Percentiles rank a stretch among this genome's conserved stretches.
These are phyloP conservation scores for Nemapogon koenigi DNA, from an alignment of 2,888 invertebrate species.

Conservation along the genomic window DNA sequence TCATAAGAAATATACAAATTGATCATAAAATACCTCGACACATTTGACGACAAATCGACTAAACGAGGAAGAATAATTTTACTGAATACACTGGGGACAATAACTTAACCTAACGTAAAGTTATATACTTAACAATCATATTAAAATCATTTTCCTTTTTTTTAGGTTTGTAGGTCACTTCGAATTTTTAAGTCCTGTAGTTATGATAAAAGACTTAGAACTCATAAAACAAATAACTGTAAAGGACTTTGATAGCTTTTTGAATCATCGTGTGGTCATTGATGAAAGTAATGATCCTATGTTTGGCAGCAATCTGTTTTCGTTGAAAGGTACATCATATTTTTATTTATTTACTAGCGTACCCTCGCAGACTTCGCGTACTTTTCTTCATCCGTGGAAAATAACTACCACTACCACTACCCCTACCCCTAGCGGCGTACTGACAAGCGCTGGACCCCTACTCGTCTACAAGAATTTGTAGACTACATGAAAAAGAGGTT, in stretches of 20 bases:
- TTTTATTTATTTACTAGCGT: no score
- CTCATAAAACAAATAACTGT: constrained; percentile 44
- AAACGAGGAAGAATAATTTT: no score
- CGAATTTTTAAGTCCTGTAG: constrained; percentile 31
- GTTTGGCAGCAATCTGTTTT: constrained; percentile 41
- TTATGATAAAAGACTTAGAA: constrained; percentile 43
- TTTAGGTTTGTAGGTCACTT: constrained; percentile 39
- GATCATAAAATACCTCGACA: background rate
- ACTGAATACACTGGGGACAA: no score
- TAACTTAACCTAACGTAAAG: background rate
- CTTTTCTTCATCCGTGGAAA: no score
- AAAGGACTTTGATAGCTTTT: constrained; percentile 54
- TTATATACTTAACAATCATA: background rate
- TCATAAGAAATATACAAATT: background rate
- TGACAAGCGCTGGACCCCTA: no score
- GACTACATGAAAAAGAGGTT: no score
- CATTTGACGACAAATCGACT: no score
- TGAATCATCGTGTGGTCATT: constrained; percentile 37
- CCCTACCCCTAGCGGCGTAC: no score
- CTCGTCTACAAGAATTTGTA: no score
- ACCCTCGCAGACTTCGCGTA: no score
- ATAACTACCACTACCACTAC: no score
- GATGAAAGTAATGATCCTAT: constrained; percentile 35
- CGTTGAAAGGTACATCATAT: constrained; percentile 28
- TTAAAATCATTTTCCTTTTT: constrained; percentile 8